Evolutionary conservation across 92 coral and sea anemone genomes (phyloP).

Genomic region (Epizoanthus rinbou): DNA sequence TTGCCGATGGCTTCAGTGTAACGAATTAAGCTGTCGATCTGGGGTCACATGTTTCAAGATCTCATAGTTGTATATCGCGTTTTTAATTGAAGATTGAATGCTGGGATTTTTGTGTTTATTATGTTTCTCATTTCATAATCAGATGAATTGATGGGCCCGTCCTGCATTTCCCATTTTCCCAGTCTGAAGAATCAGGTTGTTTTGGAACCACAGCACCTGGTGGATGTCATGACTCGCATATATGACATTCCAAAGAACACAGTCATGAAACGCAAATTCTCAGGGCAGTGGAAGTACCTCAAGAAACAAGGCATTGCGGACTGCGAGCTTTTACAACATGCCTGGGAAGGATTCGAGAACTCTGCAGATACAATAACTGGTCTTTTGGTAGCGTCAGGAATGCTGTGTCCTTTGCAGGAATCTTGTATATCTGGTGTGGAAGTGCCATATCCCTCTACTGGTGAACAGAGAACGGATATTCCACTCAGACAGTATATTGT

Average conservation of each 20-base stretch:
- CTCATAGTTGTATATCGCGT: too few species aligned
- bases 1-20: too few species aligned
- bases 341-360: conserved; percentile 29
- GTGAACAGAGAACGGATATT: not conserved
- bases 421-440: not conserved
- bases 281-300: conserved; percentile 46
- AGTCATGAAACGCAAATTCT: conserved; percentile 40
- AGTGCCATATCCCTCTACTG: not conserved
- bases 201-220: conserved; percentile 50
- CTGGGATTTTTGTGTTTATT: too few species aligned
- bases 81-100: too few species aligned
- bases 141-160: conserved; percentile 41
- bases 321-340: conserved; percentile 27
- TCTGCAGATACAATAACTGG: not conserved
- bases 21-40: too few species aligned
- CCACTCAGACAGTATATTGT: conserved; percentile 36
- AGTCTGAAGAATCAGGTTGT: conserved; percentile 45
- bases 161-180: conserved; percentile 24
- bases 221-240: conserved; percentile 56
- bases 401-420: not conserved
- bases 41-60: too few species aligned
- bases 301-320: conserved; percentile 38
- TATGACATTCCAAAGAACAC: conserved; percentile 50
- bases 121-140: not conserved
- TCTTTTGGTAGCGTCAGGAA: conserved; percentile 23